These are phyloP conservation scores for Pongo abelii DNA, from an alignment of 2,113 vertebrate genomes.

Conservation along the genomic window DNA sequence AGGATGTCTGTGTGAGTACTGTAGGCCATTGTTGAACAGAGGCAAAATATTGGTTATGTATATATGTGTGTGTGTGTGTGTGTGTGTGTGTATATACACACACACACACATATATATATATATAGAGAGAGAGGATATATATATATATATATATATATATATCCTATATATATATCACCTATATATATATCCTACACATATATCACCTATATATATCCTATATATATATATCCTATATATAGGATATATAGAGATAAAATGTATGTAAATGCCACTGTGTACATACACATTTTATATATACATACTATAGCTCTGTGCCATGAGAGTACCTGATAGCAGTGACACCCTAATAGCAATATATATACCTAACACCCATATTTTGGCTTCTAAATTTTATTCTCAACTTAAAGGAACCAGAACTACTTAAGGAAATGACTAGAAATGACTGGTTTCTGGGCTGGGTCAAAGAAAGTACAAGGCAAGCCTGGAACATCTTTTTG, in stretches of 20 bases:
- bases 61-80: too few relatives aligned
- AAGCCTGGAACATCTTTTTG: background rate
- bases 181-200: too few relatives aligned
- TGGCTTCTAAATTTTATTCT: background rate
- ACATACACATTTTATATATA: background rate
- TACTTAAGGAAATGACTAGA: conserved; percentile 6
- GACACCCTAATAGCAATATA: background rate
- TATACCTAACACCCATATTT: background rate
- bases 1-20: background rate
- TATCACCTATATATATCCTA: too few relatives aligned
- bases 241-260: too few relatives aligned
- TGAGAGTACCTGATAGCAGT: background rate
- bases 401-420: background rate
- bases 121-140: too few relatives aligned
- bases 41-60: background rate
- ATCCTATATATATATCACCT: too few relatives aligned
- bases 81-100: too few relatives aligned
- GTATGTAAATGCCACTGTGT: background rate
- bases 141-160: too few relatives aligned
- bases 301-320: background rate
- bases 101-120: too few relatives aligned
- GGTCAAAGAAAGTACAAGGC: background rate
- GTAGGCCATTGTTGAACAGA: background rate
- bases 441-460: background rate
- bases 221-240: too few relatives aligned